phyloP scores from a whole-genome alignment of 2,888 invertebrate species.

The Nephrotoma flavescens region DNA sequence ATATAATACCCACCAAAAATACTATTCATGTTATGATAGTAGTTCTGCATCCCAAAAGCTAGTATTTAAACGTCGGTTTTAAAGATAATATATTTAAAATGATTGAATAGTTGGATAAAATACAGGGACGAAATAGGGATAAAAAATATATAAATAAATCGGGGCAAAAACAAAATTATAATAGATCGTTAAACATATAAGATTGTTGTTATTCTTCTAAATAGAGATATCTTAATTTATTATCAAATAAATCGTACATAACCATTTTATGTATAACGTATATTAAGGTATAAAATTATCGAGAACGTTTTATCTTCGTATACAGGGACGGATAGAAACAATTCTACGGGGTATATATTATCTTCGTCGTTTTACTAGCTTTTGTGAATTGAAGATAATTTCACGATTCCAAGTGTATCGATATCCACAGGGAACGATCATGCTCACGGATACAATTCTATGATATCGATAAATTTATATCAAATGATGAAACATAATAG shows the following conservation, averaged over 20 bases:
- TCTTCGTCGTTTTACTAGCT: conserved; percentile 77
- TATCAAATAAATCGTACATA: neutral
- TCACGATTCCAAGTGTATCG: conserved; percentile 86
- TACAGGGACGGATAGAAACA: neutral
- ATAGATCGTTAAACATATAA: neutral
- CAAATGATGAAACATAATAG: neutral
- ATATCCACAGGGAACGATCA: conserved; percentile 52
- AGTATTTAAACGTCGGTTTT: neutral
- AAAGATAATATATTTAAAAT: neutral
- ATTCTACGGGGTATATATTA: neutral
- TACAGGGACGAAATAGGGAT: neutral
- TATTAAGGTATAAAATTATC: neutral
- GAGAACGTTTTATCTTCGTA: neutral
- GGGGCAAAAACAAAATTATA: neutral
- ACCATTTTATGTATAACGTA: neutral
- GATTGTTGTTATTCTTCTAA: neutral
- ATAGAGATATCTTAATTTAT: neutral
- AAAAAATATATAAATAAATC: neutral
- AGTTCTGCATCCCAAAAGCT: neutral
- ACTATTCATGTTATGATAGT: neutral
- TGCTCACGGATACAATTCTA: conserved; percentile 31
- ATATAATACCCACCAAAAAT: neutral
- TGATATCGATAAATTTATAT: neutral
- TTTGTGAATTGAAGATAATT: conserved; percentile 85
- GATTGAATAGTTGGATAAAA: neutral